A percentile compares a stretch with the other conserved stretches of the same genome.
phyloP scores from a whole-genome alignment of 2,113 vertebrate species.

The Pongo pygmaeus region DNA sequence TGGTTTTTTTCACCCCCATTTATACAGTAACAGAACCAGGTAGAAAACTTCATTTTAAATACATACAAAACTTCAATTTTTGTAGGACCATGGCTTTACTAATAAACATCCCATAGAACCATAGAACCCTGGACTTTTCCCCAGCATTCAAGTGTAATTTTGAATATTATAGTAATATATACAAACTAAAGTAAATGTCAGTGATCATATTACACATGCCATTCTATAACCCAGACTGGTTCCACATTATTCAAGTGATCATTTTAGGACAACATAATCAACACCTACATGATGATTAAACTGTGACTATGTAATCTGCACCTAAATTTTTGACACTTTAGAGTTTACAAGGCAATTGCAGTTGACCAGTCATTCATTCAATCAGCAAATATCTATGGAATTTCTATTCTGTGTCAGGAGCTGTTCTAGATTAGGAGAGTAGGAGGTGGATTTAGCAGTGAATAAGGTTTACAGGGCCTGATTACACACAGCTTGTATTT shows the following conservation, averaged over 20 bases:
- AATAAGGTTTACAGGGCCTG: background rate
- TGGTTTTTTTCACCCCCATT: background rate
- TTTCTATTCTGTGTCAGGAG: background rate
- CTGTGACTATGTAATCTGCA: background rate
- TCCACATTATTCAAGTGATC: background rate
- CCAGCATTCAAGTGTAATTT: background rate
- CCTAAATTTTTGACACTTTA: background rate
- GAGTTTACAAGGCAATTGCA: background rate
- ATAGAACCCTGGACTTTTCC: background rate
- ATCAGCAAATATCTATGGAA: background rate
- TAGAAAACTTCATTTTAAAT: conserved; percentile 33
- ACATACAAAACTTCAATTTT: background rate
- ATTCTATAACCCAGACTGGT: background rate
- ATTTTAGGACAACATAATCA: conserved; percentile 21
- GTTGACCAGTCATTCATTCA: background rate
- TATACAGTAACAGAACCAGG: conserved; percentile 56
- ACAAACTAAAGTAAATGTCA: conserved; percentile 26
- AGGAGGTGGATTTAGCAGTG: background rate
- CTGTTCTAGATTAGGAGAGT: background rate
- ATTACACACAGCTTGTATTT: background rate
- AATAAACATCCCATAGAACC: background rate
- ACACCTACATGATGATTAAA: background rate
- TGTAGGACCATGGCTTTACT: background rate
- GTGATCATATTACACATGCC: background rate
- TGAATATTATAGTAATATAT: conserved; percentile 8